phyloP scores from a whole-genome alignment of 2,113 vertebrate genomes.

The Cromileptes altivelis region DNA sequence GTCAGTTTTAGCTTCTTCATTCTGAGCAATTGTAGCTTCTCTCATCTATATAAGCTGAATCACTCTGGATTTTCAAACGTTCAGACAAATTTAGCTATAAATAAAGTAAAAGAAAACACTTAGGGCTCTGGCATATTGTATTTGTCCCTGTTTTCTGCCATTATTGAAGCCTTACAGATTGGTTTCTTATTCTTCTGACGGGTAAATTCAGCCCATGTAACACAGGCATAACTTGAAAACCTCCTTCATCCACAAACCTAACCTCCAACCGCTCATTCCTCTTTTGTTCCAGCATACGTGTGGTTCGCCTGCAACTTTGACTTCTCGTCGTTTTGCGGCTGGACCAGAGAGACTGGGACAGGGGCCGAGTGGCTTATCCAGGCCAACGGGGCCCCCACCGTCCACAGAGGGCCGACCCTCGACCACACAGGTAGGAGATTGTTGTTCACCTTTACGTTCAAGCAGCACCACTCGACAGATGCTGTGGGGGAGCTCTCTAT shows the following conservation, averaged over 20 bases:
- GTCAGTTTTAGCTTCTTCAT: neutral
- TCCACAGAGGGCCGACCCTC: constrained; percentile 87
- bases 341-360: constrained; percentile 88
- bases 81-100: too few relatives aligned
- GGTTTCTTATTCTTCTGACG: neutral
- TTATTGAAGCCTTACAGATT: too few relatives aligned
- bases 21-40: neutral
- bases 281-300: constrained; percentile 76
- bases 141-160: neutral
- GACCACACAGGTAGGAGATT: constrained; percentile 90
- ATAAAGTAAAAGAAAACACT: too few relatives aligned
- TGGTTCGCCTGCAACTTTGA: constrained; percentile 96
- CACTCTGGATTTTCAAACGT: neutral
- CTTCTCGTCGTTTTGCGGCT: constrained; percentile 92
- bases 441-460: neutral
- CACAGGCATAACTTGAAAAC: neutral
- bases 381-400: constrained; percentile 52
- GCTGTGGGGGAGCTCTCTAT: neutral
- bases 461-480: neutral
- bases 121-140: neutral
- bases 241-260: neutral
- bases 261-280: neutral
- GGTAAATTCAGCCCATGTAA: neutral
- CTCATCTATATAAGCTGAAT: neutral
- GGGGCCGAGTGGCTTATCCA: constrained; percentile 92